A percentile compares a stretch with the other conserved stretches of the same genome.
Evolutionary conservation across 2,797 vertebrate species (phyloP).

Genomic region (Sternotherus odoratus): DNA sequence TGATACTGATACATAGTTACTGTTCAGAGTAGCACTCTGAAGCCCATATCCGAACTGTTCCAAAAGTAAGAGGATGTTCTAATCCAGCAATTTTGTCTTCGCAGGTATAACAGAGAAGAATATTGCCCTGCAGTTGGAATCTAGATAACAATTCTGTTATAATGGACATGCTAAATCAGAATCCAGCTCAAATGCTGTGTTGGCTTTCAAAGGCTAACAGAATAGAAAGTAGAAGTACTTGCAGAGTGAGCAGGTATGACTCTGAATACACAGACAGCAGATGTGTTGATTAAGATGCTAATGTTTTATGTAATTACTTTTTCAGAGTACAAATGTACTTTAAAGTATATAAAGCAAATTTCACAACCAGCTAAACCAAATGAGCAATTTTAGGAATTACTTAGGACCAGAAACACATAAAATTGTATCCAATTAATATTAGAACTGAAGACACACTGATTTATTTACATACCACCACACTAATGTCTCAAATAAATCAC

Average conservation of each 20-base stretch:
- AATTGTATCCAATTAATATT: background rate
- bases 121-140: background rate
- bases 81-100: background rate
- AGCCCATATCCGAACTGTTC: background rate
- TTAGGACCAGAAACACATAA: background rate
- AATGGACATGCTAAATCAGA: background rate
- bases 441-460: fast-evolving
- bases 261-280: background rate
- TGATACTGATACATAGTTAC: background rate
- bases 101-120: background rate
- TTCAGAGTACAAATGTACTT: background rate
- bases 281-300: background rate
- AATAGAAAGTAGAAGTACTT: background rate
- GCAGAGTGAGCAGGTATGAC: background rate
- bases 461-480: background rate
- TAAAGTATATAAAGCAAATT: background rate
- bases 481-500: background rate
- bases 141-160: background rate
- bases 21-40: background rate
- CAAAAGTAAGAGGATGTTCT: background rate
- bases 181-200: background rate
- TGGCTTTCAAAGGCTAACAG: fast-evolving
- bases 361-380: background rate
- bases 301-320: background rate
- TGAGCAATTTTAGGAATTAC: background rate